These are phyloP conservation scores for Ophraella communa DNA, from an alignment of 2,888 invertebrate genomes.

Conservation along the genomic window DNA sequence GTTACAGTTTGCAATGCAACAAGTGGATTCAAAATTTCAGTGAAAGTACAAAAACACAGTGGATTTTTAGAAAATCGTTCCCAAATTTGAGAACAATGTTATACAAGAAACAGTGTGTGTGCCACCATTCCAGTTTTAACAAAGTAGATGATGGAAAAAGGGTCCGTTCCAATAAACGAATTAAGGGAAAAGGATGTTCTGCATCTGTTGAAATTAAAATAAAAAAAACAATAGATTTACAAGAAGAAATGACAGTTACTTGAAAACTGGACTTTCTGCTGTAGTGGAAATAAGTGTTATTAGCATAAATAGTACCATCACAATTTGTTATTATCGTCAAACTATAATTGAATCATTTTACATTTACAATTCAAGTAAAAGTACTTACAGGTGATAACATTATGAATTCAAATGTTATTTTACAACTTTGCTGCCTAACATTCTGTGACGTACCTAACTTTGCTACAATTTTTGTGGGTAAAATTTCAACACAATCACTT, in stretches of 20 bases:
- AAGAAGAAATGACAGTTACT: not conserved
- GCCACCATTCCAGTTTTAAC: no score
- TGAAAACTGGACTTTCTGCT: not conserved
- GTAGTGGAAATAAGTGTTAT: not conserved
- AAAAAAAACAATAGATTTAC: not conserved
- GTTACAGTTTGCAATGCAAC: not conserved
- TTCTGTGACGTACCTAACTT: not conserved
- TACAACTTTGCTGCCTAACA: not conserved
- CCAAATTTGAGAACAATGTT: not conserved
- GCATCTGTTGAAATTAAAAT: not conserved
- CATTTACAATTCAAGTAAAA: no score
- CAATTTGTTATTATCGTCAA: no score
- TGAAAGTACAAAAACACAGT: not conserved
- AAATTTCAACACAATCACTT: not conserved
- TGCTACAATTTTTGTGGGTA: not conserved
- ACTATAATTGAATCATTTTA: no score
- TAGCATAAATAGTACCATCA: not conserved
- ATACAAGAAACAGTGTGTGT: no score
- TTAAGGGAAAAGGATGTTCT: not conserved
- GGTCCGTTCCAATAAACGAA: not conserved
- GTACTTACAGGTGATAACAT: not conserved
- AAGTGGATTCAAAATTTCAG: not conserved
- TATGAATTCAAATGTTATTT: no score
- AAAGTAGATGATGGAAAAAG: not conserved
- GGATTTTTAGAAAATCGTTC: not conserved